Base-by-base conservation (phyloP, 2,888 invertebrate species). In the Andrena praecox region DNA sequence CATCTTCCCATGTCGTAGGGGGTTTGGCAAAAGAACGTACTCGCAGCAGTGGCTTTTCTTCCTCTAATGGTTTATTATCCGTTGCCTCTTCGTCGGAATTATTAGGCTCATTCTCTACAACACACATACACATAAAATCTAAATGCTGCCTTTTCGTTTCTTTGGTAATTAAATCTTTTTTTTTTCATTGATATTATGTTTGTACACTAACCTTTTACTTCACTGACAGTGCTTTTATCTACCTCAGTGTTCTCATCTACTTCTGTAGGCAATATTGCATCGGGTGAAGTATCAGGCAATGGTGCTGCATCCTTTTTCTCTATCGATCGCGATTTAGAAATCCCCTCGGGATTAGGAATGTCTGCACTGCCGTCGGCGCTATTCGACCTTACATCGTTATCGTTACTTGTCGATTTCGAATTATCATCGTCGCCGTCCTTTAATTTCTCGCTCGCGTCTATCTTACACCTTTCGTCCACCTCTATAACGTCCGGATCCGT, bases 11-110 rank as follows among this genome's bases (percentile, higher is more conserved):
- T 0, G 90, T 91, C 1, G 84, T 88, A 0, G 92, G 91, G 29
- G 90, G 89, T 76, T 92, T 93, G 2, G 93, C 93, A 78, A 93
- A 93, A 10, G 92, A 90, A 48, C 92, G 85, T 31, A 93, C 88
- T 74, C 92, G 89, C 63, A 92, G 64, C 4, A 88, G 16, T 67
- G 91, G 90, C 42, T 87, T 88, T 27, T 80, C 77, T 52, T 71
- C 75, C 54, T 66, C 69, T 52, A 5, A 2, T 56, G 42, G 71
- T 6, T 59, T 71, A 33, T 73, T 52, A 12, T 75, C 59, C 24
- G 31, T 33, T 10, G 59, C 7, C 63, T 80, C 70, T 27, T 79
- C 66, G 2, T 12, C 29, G 24, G 68, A 29, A 71, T 56, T 27
- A 66, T 54, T 67, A 24, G 72, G 27, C 74, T 64, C 67, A 62